Base-by-base conservation (phyloP, 2,113 vertebrate genomes). In the Hypomesus transpacificus region DNA sequence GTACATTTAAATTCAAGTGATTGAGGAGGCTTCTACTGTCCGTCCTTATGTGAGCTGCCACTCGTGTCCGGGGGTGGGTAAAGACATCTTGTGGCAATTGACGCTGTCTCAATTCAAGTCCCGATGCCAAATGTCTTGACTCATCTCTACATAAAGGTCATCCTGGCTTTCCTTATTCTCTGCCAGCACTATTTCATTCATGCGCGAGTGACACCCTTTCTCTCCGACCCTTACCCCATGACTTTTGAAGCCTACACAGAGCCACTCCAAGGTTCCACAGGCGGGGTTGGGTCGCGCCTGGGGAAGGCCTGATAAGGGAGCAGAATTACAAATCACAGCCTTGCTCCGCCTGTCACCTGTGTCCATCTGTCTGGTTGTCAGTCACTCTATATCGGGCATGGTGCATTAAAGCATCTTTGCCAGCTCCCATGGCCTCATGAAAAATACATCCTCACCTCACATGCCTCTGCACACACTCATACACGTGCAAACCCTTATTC, bases 271-370 rank as follows among this genome's bases (percentile, higher is more conserved):
- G 26, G 28, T 21, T 34, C 26, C 60, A n/a, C 53, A 56, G 52
- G 18, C 53, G 6, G 8, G 24, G 18, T 9, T 31, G 31, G 26
- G 60, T 24, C 26, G 4, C 7, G 68, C 24, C 70, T 71, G 68
- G 66, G 67, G 51, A 61, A 1, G 17, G 20, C 46, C 66, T 71
- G 76, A 83, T 81, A 76, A 81, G 71, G 28, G 51, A 51, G 59
- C 59, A 54, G 74, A 79, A 70, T 77, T 75, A 69, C 71, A 76
- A 81, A 79, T 79, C 17, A 34, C 57, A 66, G 59, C 67, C 28
- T 51, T 63, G 34, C 59, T 51, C 16, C 51, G 6, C 9, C 14
- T 56, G 24, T 20, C 18, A 31, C 62, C 56, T 68, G 28, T 20
- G 57, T 65, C 31, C 52, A 54, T 57, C 28, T 58, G 22, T 76